Evolutionary conservation across 2,797 vertebrate species (phyloP).

Genomic region (Scyliorhinus canicula): DNA sequence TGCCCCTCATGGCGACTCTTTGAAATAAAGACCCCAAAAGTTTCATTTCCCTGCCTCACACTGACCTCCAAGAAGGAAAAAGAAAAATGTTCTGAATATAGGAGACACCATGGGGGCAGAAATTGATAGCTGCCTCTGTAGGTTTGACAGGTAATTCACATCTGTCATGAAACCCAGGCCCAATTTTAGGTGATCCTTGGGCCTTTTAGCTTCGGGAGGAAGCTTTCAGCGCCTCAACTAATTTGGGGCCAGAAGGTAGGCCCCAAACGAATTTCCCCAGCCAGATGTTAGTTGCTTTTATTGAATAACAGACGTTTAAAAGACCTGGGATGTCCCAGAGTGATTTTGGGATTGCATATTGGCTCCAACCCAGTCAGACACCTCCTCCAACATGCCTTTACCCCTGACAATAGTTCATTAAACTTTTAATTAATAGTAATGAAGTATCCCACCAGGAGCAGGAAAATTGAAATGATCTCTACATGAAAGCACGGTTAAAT

Average conservation of each 20-base stretch:
- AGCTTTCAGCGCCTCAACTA: background rate
- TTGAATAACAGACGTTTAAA: background rate
- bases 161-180: background rate
- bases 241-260: background rate
- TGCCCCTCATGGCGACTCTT: background rate
- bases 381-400: background rate
- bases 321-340: background rate
- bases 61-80: background rate
- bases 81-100: background rate
- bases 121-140: background rate
- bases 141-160: background rate
- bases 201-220: background rate
- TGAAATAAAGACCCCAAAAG: background rate
- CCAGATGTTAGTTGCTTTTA: background rate
- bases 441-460: background rate
- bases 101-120: background rate
- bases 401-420: background rate
- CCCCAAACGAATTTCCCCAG: background rate
- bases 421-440: constrained; percentile 16
- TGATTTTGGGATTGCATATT: background rate
- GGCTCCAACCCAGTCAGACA: background rate
- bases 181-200: background rate
- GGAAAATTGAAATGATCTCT: background rate
- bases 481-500: background rate
- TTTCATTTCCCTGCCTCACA: no score